Evolutionary conservation across 1,140 invertebrate species (phyloP), one percentile per base, ranked within the genome.

Genomic region (Saccostrea echinata): DNA sequence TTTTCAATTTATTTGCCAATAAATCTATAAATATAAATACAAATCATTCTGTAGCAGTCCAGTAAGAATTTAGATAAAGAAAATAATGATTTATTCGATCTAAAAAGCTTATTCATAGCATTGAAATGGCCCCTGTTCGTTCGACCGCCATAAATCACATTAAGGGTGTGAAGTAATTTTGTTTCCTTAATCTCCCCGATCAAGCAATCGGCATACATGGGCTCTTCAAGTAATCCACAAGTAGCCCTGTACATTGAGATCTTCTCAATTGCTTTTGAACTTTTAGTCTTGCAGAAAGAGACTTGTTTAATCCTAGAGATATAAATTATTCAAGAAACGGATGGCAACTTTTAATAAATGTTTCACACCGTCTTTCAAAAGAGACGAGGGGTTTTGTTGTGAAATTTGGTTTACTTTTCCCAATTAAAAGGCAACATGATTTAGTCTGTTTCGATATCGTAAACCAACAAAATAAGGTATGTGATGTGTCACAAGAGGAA

Each of bases 311-410:
- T 76, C 68, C 68, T 30, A 33, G 68, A 24, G 68, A 76, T 76
- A 76, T 76, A 76, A 76, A 76, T 76, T 76, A 76, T 76, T 76
- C 68, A 76, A 76, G 68, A 13, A 33, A 76, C 24, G 68, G 68
- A 76, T 76, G 68, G 68, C 68, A 76, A 76, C 68, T 76, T 76
- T 76, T 76, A 76, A 76, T 76, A 76, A 76, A 76, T 76, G 68
- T 30, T 76, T 76, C 68, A 33, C 68, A 76, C 24, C 68, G 68
- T 76, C 68, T 76, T 76, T 76, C 30, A 76, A 76, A 76, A 76
- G 68, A 30, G 68, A 76, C 68, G 68, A 76, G 68, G 68, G 68
- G 11, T 76, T 76, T 76, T 76, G 68, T 76, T 76, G 68, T 76
- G 68, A 76, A 76, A 76, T 27, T 30, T 76, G 68, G 68, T 76